Percentiles rank a stretch among this genome's conserved stretches.
Conservation (phyloP, 2,888 invertebrate species). For the Ophion slaviceki region DNA sequence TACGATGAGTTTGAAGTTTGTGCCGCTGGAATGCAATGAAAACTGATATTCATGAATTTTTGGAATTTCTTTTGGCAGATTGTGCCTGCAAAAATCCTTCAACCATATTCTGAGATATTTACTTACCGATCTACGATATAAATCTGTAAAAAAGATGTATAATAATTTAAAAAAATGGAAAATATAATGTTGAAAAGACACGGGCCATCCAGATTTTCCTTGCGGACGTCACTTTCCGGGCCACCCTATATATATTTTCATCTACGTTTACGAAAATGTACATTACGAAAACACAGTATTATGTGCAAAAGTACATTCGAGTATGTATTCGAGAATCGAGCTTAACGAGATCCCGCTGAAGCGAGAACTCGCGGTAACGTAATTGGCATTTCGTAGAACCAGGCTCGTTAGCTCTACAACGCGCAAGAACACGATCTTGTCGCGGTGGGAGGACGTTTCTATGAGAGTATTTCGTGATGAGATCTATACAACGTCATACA, state of each 20-base stretch:
- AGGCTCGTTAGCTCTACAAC: constrained; percentile 65
- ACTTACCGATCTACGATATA: too few relatives aligned
- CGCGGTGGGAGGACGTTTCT: constrained; percentile 54
- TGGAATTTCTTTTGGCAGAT: too few relatives aligned
- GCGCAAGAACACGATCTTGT: constrained; percentile 61
- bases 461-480: constrained; percentile 48
- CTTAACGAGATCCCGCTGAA: constrained; percentile 64
- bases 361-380: constrained; percentile 57
- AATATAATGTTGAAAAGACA: too few relatives aligned
- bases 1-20: too few relatives aligned
- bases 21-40: too few relatives aligned
- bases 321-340: constrained; percentile 54
- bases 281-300: not conserved
- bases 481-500: not conserved
- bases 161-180: too few relatives aligned
- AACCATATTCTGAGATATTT: too few relatives aligned
- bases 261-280: not conserved
- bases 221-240: too few relatives aligned
- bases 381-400: constrained; percentile 68
- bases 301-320: constrained; percentile 20
- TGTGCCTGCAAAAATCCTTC: too few relatives aligned
- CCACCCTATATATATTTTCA: not conserved
- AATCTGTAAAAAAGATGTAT: too few relatives aligned
- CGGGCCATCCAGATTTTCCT: too few relatives aligned
- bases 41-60: too few relatives aligned